These are phyloP conservation scores for Siniperca obscura DNA, from an alignment of 2,797 vertebrate species.

Conservation along the genomic window DNA sequence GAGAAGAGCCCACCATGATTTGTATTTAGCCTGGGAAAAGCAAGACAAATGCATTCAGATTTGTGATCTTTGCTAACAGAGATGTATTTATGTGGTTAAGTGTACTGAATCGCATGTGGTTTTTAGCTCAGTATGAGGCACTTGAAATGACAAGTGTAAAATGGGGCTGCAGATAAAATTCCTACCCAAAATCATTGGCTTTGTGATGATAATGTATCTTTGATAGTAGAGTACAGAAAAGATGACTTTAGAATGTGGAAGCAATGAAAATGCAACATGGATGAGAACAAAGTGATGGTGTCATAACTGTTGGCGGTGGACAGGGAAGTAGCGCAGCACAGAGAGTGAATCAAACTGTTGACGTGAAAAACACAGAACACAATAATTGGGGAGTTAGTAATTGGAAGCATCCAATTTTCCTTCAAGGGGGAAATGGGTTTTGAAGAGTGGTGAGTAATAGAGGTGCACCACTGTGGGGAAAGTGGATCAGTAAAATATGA, in stretches of 20 bases:
- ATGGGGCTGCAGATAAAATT: neutral
- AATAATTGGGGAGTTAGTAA: constrained; percentile 62
- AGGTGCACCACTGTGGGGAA: constrained; percentile 70
- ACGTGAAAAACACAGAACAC: constrained; percentile 53
- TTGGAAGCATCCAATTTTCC: constrained; percentile 74
- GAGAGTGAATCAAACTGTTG: constrained; percentile 38
- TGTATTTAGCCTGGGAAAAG: neutral
- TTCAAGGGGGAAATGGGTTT: constrained; percentile 62
- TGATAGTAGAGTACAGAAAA: neutral
- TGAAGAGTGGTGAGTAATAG: constrained; percentile 74
- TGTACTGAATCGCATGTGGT: neutral
- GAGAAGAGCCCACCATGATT: neutral
- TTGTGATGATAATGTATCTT: neutral
- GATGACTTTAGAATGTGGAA: neutral
- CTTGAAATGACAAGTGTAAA: neutral
- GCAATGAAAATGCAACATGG: neutral
- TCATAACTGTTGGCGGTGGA: constrained; percentile 15
- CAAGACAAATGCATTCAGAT: neutral
- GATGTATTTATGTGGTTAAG: neutral
- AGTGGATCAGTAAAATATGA: constrained; percentile 75
- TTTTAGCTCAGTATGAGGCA: neutral
- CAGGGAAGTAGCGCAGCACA: neutral
- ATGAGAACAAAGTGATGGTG: constrained; percentile 12
- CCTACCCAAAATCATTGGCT: neutral
- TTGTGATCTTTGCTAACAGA: neutral